Percentiles rank a stretch among this genome's conserved stretches.
Evolutionary conservation across 2,113 vertebrate genomes (phyloP).

Genomic region (Calonectris borealis): DNA sequence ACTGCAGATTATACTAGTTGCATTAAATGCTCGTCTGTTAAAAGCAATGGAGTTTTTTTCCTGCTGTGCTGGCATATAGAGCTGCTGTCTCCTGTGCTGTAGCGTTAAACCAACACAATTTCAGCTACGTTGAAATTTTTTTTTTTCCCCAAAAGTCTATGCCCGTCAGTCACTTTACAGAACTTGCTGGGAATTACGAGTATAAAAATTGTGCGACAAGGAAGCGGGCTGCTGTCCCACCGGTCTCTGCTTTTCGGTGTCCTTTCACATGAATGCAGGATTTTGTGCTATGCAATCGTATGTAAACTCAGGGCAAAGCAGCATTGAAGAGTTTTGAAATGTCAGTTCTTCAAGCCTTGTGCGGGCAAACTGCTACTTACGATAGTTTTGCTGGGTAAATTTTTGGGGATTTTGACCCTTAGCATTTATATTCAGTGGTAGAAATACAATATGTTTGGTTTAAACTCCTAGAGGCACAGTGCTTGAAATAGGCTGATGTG

Average conservation of each 20-base stretch:
- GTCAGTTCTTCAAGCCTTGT: not conserved
- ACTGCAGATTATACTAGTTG: conserved; percentile 24
- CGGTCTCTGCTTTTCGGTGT: not conserved
- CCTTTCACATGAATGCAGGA: not conserved
- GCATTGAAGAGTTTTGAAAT: not conserved
- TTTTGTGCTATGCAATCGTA: not conserved
- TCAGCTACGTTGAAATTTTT: not conserved
- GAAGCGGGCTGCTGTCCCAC: not conserved
- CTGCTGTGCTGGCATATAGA: not conserved
- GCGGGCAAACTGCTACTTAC: not conserved
- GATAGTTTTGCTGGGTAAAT: not conserved
- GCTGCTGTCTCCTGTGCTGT: not conserved
- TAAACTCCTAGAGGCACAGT: not conserved
- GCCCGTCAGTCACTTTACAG: not conserved
- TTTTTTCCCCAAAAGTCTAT: not conserved
- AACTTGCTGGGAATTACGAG: not conserved
- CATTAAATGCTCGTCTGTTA: conserved; percentile 39
- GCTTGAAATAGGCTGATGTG: not conserved
- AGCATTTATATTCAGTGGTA: not conserved
- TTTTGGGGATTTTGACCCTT: not conserved
- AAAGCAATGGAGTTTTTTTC: conserved; percentile 25
- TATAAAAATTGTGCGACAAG: not conserved
- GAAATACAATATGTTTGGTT: not conserved
- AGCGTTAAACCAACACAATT: not conserved
- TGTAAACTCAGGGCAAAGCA: not conserved